Base-by-base conservation (phyloP, 2,797 vertebrate species). In the Gastrophryne carolinensis region DNA sequence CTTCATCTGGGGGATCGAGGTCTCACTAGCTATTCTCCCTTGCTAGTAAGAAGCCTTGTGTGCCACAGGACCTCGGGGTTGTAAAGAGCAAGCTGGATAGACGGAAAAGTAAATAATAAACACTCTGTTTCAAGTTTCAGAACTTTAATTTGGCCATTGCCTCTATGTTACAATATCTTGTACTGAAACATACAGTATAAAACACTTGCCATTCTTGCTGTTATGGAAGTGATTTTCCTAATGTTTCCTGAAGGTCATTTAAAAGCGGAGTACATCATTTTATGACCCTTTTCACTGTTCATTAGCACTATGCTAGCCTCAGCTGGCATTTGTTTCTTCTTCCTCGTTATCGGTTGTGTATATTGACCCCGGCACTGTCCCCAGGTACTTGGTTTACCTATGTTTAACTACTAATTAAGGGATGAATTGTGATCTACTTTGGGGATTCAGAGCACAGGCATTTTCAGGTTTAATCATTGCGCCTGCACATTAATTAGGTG, bases 401-500 rank as follows among this genome's bases (percentile, higher is more conserved):
- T 69, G 66, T 57, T 69, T 57, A 69, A 69, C 41, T 56, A 69
- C 66, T 69, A 69, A 69, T 69, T 69, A 69, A 27, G 6, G 52
- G 34, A 37, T 41, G 30, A 69, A 57, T 44, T 56, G 52, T 69
- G 52, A 69, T 69, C 52, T 57, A 57, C 66, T 69, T 57, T 57
- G 50, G 41, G 66, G 35, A 69, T 53, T 30, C 26, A 12, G 50
- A 69, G 66, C 66, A 23, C 34, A 23, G 66, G 66, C 50, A 69
- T 41, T 57, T 30, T 35, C 13, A 44, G 11, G 66, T 69, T 69
- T 57, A 69, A 69, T 69, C 66, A 69, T 57, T 35, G 52, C 21
- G 52, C 35, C 57, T 17, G 37, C 26, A 44, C 41, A 52, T 69
- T 69, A 69, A 69, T 69, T 69, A 69, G 30, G 35, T 54, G 15